These are phyloP conservation scores for Oceanodroma leucorhoa DNA, from an alignment of 2,797 vertebrate species.

Conservation along the genomic window DNA sequence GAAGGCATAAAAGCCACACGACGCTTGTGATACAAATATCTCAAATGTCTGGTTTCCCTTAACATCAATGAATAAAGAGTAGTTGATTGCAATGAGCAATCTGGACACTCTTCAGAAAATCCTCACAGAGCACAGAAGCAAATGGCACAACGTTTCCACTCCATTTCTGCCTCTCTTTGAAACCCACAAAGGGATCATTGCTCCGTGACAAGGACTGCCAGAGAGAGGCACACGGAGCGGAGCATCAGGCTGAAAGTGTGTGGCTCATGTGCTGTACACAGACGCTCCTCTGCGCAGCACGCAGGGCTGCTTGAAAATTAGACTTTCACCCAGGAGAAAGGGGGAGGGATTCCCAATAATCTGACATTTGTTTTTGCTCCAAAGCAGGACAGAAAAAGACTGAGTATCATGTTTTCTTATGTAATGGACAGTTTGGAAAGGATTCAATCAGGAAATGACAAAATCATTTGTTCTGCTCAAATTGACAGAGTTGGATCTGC, in stretches of 20 bases:
- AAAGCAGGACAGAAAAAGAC: background rate
- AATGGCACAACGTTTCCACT: background rate
- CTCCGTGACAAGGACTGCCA: background rate
- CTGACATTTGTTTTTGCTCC: background rate
- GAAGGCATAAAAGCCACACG: background rate
- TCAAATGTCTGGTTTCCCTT: background rate
- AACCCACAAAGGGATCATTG: background rate
- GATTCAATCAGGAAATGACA: background rate
- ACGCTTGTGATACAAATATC: background rate
- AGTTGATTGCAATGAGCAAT: background rate
- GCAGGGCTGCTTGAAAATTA: background rate
- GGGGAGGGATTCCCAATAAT: background rate
- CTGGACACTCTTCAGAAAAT: background rate
- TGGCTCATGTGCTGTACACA: background rate
- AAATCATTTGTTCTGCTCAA: background rate
- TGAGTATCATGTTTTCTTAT: background rate
- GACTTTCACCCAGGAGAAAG: background rate
- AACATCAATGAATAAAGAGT: background rate
- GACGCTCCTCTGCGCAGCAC: background rate
- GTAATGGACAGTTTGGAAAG: background rate
- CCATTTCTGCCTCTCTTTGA: background rate
- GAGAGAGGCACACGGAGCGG: background rate
- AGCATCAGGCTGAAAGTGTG: rapidly evolving
- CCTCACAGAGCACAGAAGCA: background rate
- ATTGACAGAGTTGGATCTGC: background rate